phyloP scores from a whole-genome alignment of 2,797 vertebrate genomes.

The Anguilla megastoma region DNA sequence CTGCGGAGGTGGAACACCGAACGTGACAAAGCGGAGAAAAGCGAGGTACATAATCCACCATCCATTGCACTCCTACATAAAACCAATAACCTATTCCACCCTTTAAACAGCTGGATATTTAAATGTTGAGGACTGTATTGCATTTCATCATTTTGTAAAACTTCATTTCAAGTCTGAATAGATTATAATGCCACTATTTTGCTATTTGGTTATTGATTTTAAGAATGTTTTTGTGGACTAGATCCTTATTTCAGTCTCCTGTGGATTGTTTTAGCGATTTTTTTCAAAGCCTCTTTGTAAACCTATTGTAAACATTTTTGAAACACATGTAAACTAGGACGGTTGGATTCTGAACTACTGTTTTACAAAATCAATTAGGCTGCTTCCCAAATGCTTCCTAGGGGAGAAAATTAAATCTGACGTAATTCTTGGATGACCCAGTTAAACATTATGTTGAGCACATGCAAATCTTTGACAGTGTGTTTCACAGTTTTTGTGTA shows the following conservation, averaged over 20 bases:
- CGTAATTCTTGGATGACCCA: not conserved
- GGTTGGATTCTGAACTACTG: not conserved
- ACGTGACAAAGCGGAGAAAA: slow-evolving; percentile 74
- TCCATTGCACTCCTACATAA: not conserved
- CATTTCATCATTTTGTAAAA: not conserved
- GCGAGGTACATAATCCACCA: slow-evolving; percentile 68
- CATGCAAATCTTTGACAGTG: not conserved
- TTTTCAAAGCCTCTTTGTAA: not conserved
- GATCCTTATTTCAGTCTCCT: not conserved
- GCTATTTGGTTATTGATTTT: not conserved
- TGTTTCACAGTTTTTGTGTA: not conserved
- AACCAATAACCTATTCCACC: not conserved
- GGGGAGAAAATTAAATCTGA: not conserved
- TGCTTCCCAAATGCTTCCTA: not conserved
- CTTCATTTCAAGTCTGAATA: not conserved
- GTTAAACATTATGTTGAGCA: not conserved
- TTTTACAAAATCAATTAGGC: not conserved
- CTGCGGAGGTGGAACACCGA: slow-evolving; percentile 80
- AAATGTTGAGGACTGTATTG: not conserved
- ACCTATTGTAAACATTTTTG: not conserved
- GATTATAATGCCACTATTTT: not conserved
- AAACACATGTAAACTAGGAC: not conserved
- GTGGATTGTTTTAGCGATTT: not conserved
- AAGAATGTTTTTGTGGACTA: not conserved
- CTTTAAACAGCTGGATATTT: not conserved